These are phyloP conservation scores for Drosophila subpulchrella DNA, from an alignment of 1,140 invertebrate species.

Conservation along the genomic window DNA sequence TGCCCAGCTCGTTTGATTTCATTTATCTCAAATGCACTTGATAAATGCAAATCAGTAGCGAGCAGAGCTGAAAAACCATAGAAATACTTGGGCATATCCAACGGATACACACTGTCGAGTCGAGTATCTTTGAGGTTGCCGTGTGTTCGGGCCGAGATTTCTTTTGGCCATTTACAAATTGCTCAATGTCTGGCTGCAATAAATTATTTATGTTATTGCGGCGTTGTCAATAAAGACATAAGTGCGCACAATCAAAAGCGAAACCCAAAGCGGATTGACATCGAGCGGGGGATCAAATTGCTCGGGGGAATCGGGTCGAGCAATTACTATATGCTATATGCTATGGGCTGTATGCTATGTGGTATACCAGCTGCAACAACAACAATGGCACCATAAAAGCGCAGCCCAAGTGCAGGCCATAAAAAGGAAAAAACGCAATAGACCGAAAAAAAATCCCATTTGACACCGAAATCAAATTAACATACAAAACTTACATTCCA, in stretches of 20 bases:
- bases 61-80: conserved; percentile 2
- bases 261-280: conserved; percentile 65
- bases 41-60: conserved; percentile 57
- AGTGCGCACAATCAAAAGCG: conserved; percentile 75
- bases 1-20: conserved; percentile 27
- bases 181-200: conserved; percentile 60
- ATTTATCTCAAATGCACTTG: conserved; percentile 57
- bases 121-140: conserved; percentile 20
- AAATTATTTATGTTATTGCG: conserved; percentile 77
- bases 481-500: conserved; percentile 72
- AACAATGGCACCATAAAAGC: conserved; percentile 58
- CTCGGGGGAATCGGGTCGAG: conserved; percentile 8
- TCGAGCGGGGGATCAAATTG: conserved; percentile 5
- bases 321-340: conserved; percentile 38
- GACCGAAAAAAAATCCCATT: conserved; percentile 47
- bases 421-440: conserved; percentile 50
- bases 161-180: conserved; percentile 73
- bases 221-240: conserved; percentile 77
- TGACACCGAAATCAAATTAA: conserved; percentile 81
- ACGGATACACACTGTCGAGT: background rate
- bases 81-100: conserved; percentile 8
- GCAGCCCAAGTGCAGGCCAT: conserved; percentile 70
- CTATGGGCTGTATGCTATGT: background rate
- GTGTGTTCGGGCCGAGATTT: conserved; percentile 13
- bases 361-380: conserved; percentile 16